These are phyloP conservation scores for Seladonia tumulorum DNA, from an alignment of 2,888 invertebrate genomes.

Conservation along the genomic window DNA sequence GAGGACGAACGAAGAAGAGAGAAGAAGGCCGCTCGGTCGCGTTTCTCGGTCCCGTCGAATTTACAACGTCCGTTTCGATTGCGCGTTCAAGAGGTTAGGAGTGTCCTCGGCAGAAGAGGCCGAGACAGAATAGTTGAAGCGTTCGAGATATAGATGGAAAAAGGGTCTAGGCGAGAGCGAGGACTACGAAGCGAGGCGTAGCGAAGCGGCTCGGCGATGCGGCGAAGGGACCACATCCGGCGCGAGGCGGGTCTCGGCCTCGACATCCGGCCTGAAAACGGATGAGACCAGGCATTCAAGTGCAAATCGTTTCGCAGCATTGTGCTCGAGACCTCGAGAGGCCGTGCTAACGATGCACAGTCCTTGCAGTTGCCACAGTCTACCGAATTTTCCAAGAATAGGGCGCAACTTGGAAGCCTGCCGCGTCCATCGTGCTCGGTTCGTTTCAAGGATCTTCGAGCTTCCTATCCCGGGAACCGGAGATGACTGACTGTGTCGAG, in stretches of 20 bases:
- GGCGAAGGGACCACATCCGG: slow-evolving; percentile 67
- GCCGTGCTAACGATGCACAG: slow-evolving; percentile 47
- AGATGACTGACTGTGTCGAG: too few species aligned
- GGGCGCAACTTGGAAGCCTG: neutral
- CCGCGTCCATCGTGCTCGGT: neutral
- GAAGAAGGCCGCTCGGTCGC: slow-evolving; percentile 11
- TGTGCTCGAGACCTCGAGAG: slow-evolving; percentile 65
- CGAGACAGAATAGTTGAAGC: neutral
- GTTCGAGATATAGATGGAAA: slow-evolving; percentile 18
- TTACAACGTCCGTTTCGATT: slow-evolving; percentile 38
- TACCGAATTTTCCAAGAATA: slow-evolving; percentile 10
- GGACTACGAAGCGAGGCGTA: slow-evolving; percentile 55
- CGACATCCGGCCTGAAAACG: slow-evolving; percentile 73
- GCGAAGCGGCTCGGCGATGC: slow-evolving; percentile 62
- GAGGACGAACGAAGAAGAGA: slow-evolving; percentile 3
- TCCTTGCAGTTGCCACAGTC: slow-evolving; percentile 20
- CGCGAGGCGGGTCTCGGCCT: slow-evolving; percentile 63
- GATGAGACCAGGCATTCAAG: slow-evolving; percentile 75
- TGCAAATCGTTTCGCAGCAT: slow-evolving; percentile 79
- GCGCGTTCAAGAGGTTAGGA: slow-evolving; percentile 4
- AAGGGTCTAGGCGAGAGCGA: neutral
- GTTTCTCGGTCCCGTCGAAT: slow-evolving; percentile 18
- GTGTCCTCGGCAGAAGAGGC: neutral
- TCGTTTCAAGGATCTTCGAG: neutral
- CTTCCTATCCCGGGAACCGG: neutral